Percentiles rank a stretch among this genome's conserved stretches.
Conservation (phyloP, 2,888 invertebrate genomes). For the Ctena decussata region DNA sequence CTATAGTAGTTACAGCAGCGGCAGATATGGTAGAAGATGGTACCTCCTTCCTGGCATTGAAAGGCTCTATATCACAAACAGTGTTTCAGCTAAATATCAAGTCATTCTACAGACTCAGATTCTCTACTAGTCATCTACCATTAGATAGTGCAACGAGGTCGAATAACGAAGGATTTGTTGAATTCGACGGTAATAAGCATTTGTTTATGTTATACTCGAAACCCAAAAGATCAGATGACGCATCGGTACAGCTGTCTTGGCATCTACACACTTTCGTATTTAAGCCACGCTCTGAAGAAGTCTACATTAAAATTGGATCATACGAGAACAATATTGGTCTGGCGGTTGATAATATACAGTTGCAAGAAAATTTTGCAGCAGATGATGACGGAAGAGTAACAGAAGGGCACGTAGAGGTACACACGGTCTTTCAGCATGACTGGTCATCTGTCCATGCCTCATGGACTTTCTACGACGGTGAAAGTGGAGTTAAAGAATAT, state of each 20-base stretch:
- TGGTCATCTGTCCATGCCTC: conserved; percentile 56
- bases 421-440: conserved; percentile 48
- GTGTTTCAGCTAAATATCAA: background rate
- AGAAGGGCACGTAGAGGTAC: conserved; percentile 31
- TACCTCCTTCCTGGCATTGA: background rate
- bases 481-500: conserved; percentile 49
- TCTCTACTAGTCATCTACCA: conserved; percentile 44
- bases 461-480: conserved; percentile 46
- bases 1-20: background rate
- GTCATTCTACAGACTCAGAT: conserved; percentile 10
- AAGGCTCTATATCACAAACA: conserved; percentile 23
- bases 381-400: background rate
- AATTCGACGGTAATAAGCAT: conserved; percentile 27
- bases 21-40: conserved; percentile 20
- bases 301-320: background rate
- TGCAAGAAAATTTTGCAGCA: conserved; percentile 14
- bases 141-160: conserved; percentile 13
- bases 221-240: background rate
- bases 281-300: background rate
- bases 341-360: conserved; percentile 35
- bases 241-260: conserved; percentile 19
- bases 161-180: conserved; percentile 36
- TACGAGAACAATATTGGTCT: background rate
- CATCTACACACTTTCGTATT: conserved; percentile 48
- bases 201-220: conserved; percentile 42